phyloP scores from a whole-genome alignment of 1,140 invertebrate species.

The Saccostrea glomerata region DNA sequence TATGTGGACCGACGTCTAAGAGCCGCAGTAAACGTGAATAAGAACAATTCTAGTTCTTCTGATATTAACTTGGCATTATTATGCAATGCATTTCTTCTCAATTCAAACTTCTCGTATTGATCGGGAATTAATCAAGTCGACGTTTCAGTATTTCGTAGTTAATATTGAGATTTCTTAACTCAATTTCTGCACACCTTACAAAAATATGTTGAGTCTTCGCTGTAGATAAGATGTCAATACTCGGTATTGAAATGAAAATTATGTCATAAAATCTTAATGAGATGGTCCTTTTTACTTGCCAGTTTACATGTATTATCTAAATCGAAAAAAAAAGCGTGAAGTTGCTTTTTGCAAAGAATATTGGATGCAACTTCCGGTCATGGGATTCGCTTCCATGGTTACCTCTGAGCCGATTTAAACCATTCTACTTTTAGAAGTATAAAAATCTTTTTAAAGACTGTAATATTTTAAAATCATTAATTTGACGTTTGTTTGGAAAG shows the following conservation, averaged over 20 bases:
- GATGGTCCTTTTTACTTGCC: background rate
- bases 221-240: background rate
- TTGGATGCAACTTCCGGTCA: background rate
- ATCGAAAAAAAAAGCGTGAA: background rate
- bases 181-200: background rate
- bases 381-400: slow-evolving; percentile 6
- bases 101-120: background rate
- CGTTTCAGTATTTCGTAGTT: background rate
- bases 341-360: background rate
- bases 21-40: background rate
- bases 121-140: background rate
- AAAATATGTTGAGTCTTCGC: background rate
- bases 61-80: slow-evolving; percentile 14
- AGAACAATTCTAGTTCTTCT: background rate
- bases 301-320: background rate
- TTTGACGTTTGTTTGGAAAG: slow-evolving; percentile 27
- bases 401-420: slow-evolving; percentile 11
- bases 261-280: background rate
- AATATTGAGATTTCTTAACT: background rate
- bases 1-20: slow-evolving; percentile 16
- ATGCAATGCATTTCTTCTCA: background rate
- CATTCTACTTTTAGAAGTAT: background rate
- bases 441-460: slow-evolving; percentile 18
- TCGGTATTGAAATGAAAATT: background rate
- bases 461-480: slow-evolving; percentile 28